Conservation (phyloP, 1,140 invertebrate species). For the Neoseiulus cucumeris region DNA sequence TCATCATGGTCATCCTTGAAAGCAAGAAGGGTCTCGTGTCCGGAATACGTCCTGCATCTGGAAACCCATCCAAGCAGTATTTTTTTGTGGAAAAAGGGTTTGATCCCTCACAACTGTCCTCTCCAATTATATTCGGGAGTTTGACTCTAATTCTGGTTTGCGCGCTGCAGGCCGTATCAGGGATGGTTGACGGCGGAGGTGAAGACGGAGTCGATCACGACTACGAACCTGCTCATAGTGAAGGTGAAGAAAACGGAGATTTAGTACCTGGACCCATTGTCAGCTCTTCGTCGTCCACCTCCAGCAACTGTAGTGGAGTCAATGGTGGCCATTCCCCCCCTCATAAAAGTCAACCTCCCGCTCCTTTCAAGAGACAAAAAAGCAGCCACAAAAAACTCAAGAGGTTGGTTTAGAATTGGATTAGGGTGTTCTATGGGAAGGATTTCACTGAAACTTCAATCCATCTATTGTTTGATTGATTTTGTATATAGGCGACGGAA, state of each 20-base stretch:
- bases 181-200: neutral
- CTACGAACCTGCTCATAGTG: neutral
- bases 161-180: neutral
- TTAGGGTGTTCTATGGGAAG: too few relatives aligned
- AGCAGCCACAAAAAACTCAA: constrained; percentile 3
- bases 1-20: neutral
- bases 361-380: neutral
- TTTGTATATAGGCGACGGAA: too few relatives aligned
- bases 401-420: neutral
- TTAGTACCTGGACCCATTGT: neutral
- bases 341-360: constrained; percentile 1
- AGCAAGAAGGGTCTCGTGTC: neutral
- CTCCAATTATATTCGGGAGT: too few relatives aligned
- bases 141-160: neutral
- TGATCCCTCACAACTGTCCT: too few relatives aligned
- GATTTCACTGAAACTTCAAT: too few relatives aligned
- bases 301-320: neutral
- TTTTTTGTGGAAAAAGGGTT: neutral
- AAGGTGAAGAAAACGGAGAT: constrained; percentile 1
- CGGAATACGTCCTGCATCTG: neutral
- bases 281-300: constrained; percentile 2
- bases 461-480: too few relatives aligned
- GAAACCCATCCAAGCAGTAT: neutral
- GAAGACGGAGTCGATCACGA: neutral
- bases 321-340: constrained; percentile 6